Percentiles rank a stretch among this genome's conserved stretches.
These are phyloP conservation scores for Malurus leucopterus DNA, from an alignment of 2,797 vertebrate species.

Conservation along the genomic window DNA sequence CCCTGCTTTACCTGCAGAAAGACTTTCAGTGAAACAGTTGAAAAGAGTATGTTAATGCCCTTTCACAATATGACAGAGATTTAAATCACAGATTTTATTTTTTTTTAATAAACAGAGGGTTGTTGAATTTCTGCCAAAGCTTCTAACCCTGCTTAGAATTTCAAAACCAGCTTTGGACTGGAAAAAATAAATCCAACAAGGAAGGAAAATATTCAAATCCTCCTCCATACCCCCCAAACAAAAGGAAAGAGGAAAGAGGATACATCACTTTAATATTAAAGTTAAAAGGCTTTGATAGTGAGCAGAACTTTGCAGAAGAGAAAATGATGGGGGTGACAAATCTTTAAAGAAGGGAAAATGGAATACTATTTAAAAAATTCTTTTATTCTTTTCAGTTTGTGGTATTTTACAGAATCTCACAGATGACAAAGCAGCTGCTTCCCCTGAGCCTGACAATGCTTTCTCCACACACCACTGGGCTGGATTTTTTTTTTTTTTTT, in stretches of 20 bases:
- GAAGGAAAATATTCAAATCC: not conserved
- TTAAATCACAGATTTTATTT: not conserved
- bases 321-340: conserved; percentile 33
- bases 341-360: conserved; percentile 36
- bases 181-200: not conserved
- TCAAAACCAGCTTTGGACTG: not conserved
- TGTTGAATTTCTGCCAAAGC: not conserved
- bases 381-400: conserved; percentile 27
- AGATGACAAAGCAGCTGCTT: conserved; percentile 48
- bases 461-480: conserved; percentile 18
- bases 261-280: not conserved
- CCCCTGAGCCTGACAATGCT: conserved; percentile 10
- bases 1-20: not conserved
- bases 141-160: conserved; percentile 18
- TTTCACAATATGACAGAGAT: not conserved
- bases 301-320: conserved; percentile 8
- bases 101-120: not conserved
- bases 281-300: conserved; percentile 29
- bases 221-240: not conserved
- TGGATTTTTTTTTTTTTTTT: not conserved
- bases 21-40: not conserved
- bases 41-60: not conserved
- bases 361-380: conserved; percentile 42
- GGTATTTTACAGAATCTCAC: conserved; percentile 22
- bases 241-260: not conserved